Conservation (phyloP, 2,888 invertebrate species). For the Cyclophora albipunctata region DNA sequence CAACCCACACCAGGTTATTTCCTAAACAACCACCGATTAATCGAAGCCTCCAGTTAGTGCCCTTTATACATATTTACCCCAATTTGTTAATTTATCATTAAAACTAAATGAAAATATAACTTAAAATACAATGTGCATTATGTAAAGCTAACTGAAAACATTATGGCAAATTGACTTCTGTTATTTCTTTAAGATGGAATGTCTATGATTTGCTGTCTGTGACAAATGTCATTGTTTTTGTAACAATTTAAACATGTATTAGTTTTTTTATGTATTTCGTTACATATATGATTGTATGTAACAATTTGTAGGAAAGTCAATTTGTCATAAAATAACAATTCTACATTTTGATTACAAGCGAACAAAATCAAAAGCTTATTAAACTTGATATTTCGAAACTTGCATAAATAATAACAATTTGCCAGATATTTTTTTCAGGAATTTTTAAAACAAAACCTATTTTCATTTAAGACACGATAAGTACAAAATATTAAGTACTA, state of each 20-base stretch:
- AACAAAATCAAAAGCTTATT: neutral
- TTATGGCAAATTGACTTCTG: conserved; percentile 27
- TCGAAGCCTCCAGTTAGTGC: conserved; percentile 21
- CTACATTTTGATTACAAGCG: neutral
- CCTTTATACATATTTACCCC: conserved; percentile 24
- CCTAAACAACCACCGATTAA: conserved; percentile 11
- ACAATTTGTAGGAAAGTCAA: conserved; percentile 4
- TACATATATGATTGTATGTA: neutral
- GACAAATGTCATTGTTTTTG: too few relatives aligned
- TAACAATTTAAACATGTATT: too few relatives aligned
- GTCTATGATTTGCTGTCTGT: too few relatives aligned
- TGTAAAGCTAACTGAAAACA: conserved; percentile 22
- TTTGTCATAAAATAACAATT: conserved; percentile 2
- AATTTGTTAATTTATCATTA: conserved; percentile 33
- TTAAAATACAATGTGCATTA: conserved; percentile 29
- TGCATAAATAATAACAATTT: too few relatives aligned
- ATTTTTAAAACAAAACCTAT: too few relatives aligned
- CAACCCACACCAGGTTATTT: conserved; percentile 24
- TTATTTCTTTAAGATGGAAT: too few relatives aligned
- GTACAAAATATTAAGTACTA: neutral
- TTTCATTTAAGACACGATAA: neutral
- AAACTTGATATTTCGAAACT: too few relatives aligned
- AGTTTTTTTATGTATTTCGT: too few relatives aligned
- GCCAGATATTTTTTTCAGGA: too few relatives aligned
- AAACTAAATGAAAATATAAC: conserved; percentile 22